Conservation (phyloP, 2,888 invertebrate species). For the Blomia tropicalis region DNA sequence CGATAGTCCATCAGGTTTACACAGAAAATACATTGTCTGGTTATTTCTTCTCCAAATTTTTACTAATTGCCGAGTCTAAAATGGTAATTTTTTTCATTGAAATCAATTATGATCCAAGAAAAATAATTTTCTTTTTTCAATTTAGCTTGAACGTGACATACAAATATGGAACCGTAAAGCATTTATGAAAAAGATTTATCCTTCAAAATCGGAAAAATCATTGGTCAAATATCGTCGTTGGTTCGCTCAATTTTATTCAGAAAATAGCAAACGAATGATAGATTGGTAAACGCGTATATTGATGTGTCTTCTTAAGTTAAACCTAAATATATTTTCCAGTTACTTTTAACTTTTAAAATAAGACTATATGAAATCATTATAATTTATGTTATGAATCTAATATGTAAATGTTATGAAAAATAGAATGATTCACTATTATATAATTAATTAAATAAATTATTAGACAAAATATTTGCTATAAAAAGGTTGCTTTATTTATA, state of each 20-base stretch:
- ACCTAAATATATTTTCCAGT: not conserved
- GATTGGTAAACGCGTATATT: not conserved
- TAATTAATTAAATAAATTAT: too few relatives aligned
- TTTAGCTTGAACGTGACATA: slow-evolving; percentile 63
- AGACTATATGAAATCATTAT: too few relatives aligned
- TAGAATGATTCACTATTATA: too few relatives aligned
- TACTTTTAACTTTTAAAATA: too few relatives aligned
- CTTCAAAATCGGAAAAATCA: slow-evolving; percentile 55
- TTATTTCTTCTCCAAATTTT: slow-evolving; percentile 48
- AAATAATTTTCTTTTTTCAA: slow-evolving; percentile 11
- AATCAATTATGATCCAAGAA: not conserved
- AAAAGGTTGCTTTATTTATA: too few relatives aligned
- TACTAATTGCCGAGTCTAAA: slow-evolving; percentile 48
- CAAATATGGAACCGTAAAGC: slow-evolving; percentile 71
- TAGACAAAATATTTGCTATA: too few relatives aligned
- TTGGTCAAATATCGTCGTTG: slow-evolving; percentile 58
- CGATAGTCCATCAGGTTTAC: slow-evolving; percentile 60
- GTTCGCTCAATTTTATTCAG: slow-evolving; percentile 70
- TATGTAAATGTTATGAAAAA: too few relatives aligned
- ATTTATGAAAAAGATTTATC: slow-evolving; percentile 51
- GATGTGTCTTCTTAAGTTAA: too few relatives aligned
- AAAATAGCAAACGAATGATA: slow-evolving; percentile 40
- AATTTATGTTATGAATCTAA: too few relatives aligned
- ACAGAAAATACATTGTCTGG: slow-evolving; percentile 42
- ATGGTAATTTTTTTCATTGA: slow-evolving; percentile 16